These are phyloP conservation scores for Ceratina calcarata DNA, from an alignment of 1,140 invertebrate species.

Conservation along the genomic window DNA sequence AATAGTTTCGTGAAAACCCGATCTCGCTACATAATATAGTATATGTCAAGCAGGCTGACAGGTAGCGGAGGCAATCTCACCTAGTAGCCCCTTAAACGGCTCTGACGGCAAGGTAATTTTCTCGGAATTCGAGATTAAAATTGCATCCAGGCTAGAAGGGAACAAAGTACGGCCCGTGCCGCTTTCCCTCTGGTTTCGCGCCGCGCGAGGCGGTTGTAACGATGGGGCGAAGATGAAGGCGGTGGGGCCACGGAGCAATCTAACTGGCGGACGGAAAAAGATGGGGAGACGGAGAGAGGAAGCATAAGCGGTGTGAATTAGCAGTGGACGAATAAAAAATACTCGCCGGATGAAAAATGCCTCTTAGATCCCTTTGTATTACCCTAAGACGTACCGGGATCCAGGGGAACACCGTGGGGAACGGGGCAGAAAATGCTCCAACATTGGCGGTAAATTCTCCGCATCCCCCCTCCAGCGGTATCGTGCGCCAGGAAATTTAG, in stretches of 20 bases:
- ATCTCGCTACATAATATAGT: constrained; percentile 63
- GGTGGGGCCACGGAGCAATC: constrained; percentile 52
- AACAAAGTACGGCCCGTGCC: constrained; percentile 69
- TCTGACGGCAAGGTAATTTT: constrained; percentile 80
- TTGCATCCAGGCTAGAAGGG: constrained; percentile 72
- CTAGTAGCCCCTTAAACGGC: constrained; percentile 77
- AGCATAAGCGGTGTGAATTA: constrained; percentile 65
- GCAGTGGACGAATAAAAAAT: constrained; percentile 58
- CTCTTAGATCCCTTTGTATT: constrained; percentile 35
- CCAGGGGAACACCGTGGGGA: not conserved
- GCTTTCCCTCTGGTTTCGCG: too few relatives aligned
- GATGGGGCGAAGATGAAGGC: not conserved
- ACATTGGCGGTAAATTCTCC: constrained; percentile 17
- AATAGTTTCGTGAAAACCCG: constrained; percentile 61
- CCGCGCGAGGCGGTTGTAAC: constrained; percentile 4
- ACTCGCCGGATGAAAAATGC: constrained; percentile 45
- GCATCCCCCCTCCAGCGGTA: not conserved
- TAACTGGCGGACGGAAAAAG: constrained; percentile 46
- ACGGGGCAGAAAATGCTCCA: not conserved
- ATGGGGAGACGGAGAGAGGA: not conserved
- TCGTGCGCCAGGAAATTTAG: not conserved
- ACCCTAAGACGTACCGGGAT: constrained; percentile 25
- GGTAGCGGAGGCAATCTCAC: constrained; percentile 77
- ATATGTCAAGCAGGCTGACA: constrained; percentile 74
- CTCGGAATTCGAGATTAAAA: constrained; percentile 80